These are phyloP conservation scores for Oxygymnocypris stewartii DNA, from an alignment of 2,113 vertebrate genomes.

Conservation along the genomic window DNA sequence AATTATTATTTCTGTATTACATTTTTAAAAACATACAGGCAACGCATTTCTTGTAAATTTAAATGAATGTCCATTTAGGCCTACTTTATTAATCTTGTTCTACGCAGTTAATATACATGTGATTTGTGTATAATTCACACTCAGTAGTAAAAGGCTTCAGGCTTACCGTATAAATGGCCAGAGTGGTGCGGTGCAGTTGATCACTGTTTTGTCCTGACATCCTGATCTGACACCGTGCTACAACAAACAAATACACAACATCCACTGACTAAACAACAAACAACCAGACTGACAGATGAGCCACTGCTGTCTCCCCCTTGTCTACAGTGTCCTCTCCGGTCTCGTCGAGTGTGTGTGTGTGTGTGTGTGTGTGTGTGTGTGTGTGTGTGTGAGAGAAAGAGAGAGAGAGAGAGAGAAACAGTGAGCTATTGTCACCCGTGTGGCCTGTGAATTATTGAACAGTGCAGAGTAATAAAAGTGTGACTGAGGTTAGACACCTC, in stretches of 20 bases:
- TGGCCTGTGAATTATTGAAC: slow-evolving; percentile 77
- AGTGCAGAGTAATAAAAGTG: slow-evolving; percentile 67
- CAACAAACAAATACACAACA: slow-evolving; percentile 42
- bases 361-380: no score
- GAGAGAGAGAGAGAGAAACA: slow-evolving; percentile 19
- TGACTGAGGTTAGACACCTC: slow-evolving; percentile 53
- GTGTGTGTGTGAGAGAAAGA: background rate
- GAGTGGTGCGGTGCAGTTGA: slow-evolving; percentile 85
- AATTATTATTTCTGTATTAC: background rate
- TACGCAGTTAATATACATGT: background rate
- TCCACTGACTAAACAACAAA: slow-evolving; percentile 6
- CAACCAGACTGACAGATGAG: slow-evolving; percentile 9
- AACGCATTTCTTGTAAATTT: background rate
- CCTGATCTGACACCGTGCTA: slow-evolving; percentile 41
- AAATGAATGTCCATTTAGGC: background rate
- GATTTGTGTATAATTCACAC: background rate
- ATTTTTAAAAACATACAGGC: background rate
- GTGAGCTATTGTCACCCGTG: slow-evolving; percentile 63
- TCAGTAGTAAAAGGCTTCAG: background rate
- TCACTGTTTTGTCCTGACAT: slow-evolving; percentile 75
- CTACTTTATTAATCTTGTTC: background rate
- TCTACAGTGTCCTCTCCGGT: no score
- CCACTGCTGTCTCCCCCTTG: no score
- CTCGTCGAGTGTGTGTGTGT: background rate
- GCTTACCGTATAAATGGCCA: slow-evolving; percentile 91